Evolutionary conservation across 2,888 invertebrate species (phyloP).

Genomic region (Agonopterix heracliana): DNA sequence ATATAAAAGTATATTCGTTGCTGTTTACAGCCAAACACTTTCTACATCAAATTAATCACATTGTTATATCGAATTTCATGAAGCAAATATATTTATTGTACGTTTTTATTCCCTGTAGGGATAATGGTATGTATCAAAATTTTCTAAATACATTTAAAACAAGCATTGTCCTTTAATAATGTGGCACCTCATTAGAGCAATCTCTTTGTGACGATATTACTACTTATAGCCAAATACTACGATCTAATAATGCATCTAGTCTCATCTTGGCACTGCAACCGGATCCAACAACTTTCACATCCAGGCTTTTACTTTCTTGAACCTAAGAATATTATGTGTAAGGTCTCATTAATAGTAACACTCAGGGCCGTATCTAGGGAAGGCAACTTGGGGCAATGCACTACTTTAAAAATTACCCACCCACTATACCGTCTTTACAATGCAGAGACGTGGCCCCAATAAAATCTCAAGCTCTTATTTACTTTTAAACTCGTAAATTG

Average conservation of each 20-base stretch:
- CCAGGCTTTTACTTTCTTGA: slow-evolving; percentile 8
- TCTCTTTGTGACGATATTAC: slow-evolving; percentile 27
- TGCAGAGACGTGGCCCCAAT: too few relatives aligned
- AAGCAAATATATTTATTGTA: slow-evolving; percentile 41
- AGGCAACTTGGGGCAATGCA: too few relatives aligned
- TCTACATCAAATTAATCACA: slow-evolving; percentile 52
- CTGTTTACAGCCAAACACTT: slow-evolving; percentile 63
- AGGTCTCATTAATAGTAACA: neutral
- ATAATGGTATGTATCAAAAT: slow-evolving; percentile 32
- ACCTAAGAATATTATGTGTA: slow-evolving; percentile 9
- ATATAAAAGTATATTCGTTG: slow-evolving; percentile 32
- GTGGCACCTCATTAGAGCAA: slow-evolving; percentile 45
- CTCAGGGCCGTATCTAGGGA: neutral
- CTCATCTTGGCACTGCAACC: slow-evolving; percentile 42
- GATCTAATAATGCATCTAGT: neutral
- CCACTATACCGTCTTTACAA: too few relatives aligned
- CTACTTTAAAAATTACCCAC: too few relatives aligned
- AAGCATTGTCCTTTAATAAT: slow-evolving; percentile 20
- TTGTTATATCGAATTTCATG: slow-evolving; percentile 33
- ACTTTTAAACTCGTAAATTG: too few relatives aligned
- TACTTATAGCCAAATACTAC: neutral
- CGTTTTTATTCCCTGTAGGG: slow-evolving; percentile 49
- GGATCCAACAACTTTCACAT: slow-evolving; percentile 15
- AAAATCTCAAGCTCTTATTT: too few relatives aligned
- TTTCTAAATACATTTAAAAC: slow-evolving; percentile 29